These are phyloP conservation scores for Andrena camellia DNA, from an alignment of 2,888 invertebrate genomes.

Conservation along the genomic window DNA sequence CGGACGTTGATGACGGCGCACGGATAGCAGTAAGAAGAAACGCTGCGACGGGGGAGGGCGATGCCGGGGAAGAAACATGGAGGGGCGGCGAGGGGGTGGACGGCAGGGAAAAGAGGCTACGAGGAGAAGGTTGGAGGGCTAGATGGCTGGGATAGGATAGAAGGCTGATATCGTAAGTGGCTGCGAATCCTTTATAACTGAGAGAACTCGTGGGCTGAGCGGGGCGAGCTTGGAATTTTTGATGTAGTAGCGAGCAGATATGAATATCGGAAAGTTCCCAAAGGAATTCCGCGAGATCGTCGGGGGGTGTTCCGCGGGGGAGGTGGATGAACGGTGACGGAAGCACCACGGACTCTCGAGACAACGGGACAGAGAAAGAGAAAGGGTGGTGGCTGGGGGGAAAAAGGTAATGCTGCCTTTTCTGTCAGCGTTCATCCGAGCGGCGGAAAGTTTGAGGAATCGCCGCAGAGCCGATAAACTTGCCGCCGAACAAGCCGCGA, in stretches of 20 bases:
- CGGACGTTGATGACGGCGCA: constrained; percentile 66
- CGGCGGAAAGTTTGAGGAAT: constrained; percentile 77
- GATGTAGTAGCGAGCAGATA: constrained; percentile 83
- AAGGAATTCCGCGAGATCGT: constrained; percentile 82
- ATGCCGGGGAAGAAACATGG: background rate
- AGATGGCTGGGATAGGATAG: constrained; percentile 61
- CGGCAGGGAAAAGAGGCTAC: constrained; percentile 24
- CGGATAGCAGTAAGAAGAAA: constrained; percentile 33
- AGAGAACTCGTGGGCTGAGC: constrained; percentile 72
- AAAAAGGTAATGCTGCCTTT: constrained; percentile 47
- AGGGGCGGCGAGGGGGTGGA: background rate
- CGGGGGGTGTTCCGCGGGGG: background rate
- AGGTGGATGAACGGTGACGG: constrained; percentile 42
- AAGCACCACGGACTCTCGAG: constrained; percentile 14
- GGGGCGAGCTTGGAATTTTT: constrained; percentile 83
- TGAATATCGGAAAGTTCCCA: constrained; percentile 84
- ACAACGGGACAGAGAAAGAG: constrained; percentile 33
- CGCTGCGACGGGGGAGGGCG: constrained; percentile 13
- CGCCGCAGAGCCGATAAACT: constrained; percentile 80
- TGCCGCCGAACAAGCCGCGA: constrained; percentile 77
- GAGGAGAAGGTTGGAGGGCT: constrained; percentile 33
- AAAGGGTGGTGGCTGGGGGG: constrained; percentile 21
- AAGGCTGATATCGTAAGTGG: constrained; percentile 83
- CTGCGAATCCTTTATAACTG: constrained; percentile 83
- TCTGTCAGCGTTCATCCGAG: constrained; percentile 45